Evolutionary conservation across 2,888 invertebrate genomes (phyloP).

Genomic region (Cabera pusaria): DNA sequence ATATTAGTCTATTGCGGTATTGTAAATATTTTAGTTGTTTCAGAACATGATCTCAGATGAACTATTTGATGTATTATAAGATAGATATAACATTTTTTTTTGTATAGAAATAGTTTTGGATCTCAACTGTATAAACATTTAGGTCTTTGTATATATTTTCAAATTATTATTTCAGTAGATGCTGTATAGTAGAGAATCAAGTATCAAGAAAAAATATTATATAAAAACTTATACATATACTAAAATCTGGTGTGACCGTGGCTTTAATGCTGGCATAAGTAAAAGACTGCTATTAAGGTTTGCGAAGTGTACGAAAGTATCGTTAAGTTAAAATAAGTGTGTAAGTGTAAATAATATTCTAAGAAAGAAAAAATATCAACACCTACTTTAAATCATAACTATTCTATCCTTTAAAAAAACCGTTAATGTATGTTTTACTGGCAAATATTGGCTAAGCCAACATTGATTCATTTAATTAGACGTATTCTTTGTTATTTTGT

Average conservation of each 20-base stretch:
- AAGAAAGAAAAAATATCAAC: no score
- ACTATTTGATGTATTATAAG: conserved; percentile 49
- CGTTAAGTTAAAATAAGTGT: no score
- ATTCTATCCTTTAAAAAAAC: conserved; percentile 16
- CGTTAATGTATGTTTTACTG: background rate
- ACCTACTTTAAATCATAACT: no score
- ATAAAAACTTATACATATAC: no score
- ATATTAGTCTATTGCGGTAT: conserved; percentile 25
- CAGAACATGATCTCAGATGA: conserved; percentile 68
- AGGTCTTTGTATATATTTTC: conserved; percentile 5
- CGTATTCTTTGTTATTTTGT: conserved; percentile 63
- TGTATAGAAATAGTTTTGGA: background rate
- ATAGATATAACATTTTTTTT: conserved; percentile 32
- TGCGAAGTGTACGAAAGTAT: no score
- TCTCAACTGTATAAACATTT: conserved; percentile 1
- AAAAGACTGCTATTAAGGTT: no score
- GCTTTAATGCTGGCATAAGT: no score
- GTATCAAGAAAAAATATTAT: no score
- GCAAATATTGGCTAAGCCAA: conserved; percentile 24
- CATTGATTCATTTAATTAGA: conserved; percentile 5
- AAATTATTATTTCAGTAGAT: background rate
- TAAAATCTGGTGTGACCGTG: conserved; percentile 2
- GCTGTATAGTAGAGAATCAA: background rate
- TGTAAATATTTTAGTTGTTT: conserved; percentile 37
- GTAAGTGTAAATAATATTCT: no score